Percentiles rank a stretch among this genome's conserved stretches.
Evolutionary conservation across 2,888 invertebrate genomes (phyloP).

Genomic region (Chrysotoxum bicinctum): DNA sequence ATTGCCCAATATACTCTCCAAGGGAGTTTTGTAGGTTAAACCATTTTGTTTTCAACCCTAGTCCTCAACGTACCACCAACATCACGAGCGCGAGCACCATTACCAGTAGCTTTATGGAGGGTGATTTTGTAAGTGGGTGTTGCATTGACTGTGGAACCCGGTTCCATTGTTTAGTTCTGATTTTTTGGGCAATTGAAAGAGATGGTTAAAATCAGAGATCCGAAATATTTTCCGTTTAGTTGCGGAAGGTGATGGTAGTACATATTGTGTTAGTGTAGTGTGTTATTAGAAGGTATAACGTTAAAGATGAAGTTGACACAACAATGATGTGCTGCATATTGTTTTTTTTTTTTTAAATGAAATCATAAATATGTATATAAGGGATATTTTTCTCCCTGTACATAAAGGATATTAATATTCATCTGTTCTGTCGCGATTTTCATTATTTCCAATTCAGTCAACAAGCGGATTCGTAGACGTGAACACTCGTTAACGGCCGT

Average conservation of each 20-base stretch:
- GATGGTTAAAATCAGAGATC: conserved; percentile 61
- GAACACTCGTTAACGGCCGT: conserved; percentile 52
- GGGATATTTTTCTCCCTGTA: conserved; percentile 41
- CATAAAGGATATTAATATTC: conserved; percentile 67
- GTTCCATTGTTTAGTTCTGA: conserved; percentile 61
- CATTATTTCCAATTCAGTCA: conserved; percentile 70
- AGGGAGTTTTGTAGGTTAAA: conserved; percentile 68
- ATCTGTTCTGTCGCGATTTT: conserved; percentile 60
- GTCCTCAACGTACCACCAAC: conserved; percentile 8
- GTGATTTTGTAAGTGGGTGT: conserved; percentile 33
- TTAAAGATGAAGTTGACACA: conserved; percentile 59
- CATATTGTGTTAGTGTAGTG: conserved; percentile 22
- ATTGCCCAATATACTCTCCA: conserved; percentile 57
- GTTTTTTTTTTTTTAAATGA: conserved; percentile 41
- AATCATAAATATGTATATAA: conserved; percentile 69
- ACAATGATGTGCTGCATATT: conserved; percentile 61
- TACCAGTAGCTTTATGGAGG: conserved; percentile 24
- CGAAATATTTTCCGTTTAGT: conserved; percentile 66
- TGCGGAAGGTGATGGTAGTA: conserved; percentile 63
- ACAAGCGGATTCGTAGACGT: conserved; percentile 57
- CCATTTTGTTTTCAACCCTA: conserved; percentile 73
- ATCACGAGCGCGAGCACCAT: conserved; percentile 5
- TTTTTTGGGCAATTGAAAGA: conserved; percentile 65
- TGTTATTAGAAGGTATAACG: conserved; percentile 28
- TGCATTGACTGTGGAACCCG: conserved; percentile 55